These are phyloP conservation scores for Brachionus angularis DNA, from an alignment of 1,140 invertebrate genomes.

Conservation along the genomic window DNA sequence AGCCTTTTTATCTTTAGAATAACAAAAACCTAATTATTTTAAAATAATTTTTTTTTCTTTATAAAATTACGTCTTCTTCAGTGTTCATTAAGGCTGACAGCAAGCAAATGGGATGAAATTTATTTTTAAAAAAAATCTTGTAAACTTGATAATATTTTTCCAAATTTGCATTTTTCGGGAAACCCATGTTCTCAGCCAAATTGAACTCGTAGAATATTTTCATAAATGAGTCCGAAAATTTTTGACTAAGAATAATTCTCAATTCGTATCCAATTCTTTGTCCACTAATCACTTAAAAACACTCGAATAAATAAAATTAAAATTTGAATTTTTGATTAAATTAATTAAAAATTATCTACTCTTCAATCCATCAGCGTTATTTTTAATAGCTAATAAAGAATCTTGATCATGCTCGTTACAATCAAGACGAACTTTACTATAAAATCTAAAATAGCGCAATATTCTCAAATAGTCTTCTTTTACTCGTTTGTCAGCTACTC, in stretches of 20 bases:
- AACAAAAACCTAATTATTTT: neutral
- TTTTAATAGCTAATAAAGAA: slow-evolving; percentile 20
- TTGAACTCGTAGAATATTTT: slow-evolving; percentile 40
- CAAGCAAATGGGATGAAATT: neutral
- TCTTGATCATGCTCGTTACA: slow-evolving; percentile 15
- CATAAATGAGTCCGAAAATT: slow-evolving; percentile 22
- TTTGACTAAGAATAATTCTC: slow-evolving; percentile 11
- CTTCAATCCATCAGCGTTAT: slow-evolving; percentile 10
- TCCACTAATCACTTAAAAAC: slow-evolving; percentile 43
- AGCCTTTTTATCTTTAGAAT: neutral
- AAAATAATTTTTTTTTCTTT: neutral
- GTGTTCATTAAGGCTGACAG: neutral
- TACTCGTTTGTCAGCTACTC: slow-evolving; percentile 76
- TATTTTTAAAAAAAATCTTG: neutral
- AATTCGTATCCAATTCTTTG: slow-evolving; percentile 33
- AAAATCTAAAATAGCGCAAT: slow-evolving; percentile 84
- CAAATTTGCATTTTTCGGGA: slow-evolving; percentile 29
- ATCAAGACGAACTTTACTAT: neutral
- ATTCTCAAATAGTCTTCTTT: slow-evolving; percentile 95
- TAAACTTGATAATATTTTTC: slow-evolving; percentile 33
- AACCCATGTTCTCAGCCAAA: slow-evolving; percentile 7
- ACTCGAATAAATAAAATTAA: neutral
- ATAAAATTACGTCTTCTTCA: slow-evolving; percentile 10
- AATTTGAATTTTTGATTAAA: neutral
- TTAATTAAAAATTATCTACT: slow-evolving; percentile 6